Base-by-base conservation (phyloP, 2,888 invertebrate species). In the Hymenopus coronatus region DNA sequence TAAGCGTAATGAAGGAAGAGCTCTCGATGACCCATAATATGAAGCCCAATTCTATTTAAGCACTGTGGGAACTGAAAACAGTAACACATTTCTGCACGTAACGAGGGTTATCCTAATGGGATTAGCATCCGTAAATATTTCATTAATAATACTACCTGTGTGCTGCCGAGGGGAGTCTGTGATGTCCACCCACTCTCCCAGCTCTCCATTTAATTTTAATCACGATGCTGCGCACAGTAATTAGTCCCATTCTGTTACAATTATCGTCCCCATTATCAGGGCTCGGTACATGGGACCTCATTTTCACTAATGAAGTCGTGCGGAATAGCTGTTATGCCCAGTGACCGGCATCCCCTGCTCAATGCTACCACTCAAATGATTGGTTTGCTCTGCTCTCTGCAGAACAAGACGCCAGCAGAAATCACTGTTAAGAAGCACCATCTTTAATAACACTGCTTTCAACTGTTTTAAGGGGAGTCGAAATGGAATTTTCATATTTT, bases 221-320 rank as follows among this genome's bases (percentile, higher is more conserved):
- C 88, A 88, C 88, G 88, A 87, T 89, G 89, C 86, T 86, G 89
- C 83, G 28, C 86, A 30, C 82, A 46, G 88, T 89, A 89, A 89
- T 89, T 89, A 89, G 89, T 40, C 88, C 88, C 89, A 88, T 88
- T 89, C 88, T 89, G 88, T 87, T 88, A 83, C 89, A 88, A 89
- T 89, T 89, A 89, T 89, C 89, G 88, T 83, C 70, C 88, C 85
- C 89, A 88, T 89, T 89, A 89, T 88, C 87, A 89, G 84, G 88
- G 88, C 82, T 85, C 30, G 33, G 87, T 83, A 87, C 89, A 88
- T 82, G 88, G 88, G 88, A 89, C 89, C 89, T 88, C 89, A 85
- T 89, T 88, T 84, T 84, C 89, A 28, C 89, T 89, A 89, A 89
- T 89, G 89, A 89, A 89, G 89, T 89, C 88, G 86, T 88, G 89